Evolutionary conservation across 2,797 vertebrate species (phyloP).

Genomic region (Sebastes baramenuke): DNA sequence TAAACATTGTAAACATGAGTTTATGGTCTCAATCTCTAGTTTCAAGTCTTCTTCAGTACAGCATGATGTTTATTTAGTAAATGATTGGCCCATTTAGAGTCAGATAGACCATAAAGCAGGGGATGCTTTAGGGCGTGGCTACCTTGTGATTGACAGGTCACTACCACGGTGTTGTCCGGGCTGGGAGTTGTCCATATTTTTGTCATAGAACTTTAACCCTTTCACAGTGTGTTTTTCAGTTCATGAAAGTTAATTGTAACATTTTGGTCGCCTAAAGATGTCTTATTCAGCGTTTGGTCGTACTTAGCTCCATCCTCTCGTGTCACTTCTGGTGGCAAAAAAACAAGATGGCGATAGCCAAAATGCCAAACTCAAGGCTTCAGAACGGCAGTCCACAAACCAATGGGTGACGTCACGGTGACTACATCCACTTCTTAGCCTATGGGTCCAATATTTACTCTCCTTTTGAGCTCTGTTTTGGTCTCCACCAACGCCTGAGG

Average conservation of each 20-base stretch:
- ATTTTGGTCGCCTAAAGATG: not conserved
- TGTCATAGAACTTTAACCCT: no score
- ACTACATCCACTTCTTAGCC: not conserved
- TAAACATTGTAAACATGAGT: no score
- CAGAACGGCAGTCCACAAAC: not conserved
- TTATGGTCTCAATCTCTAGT: no score
- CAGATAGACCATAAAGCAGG: fast-evolving
- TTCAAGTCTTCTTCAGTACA: no score
- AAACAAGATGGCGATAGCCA: not conserved
- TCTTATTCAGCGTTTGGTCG: not conserved
- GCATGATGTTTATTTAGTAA: no score
- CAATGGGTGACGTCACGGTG: not conserved
- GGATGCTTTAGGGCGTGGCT: no score
- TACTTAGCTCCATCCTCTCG: not conserved
- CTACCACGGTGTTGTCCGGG: fast-evolving
- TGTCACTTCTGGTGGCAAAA: not conserved
- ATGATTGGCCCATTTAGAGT: no score
- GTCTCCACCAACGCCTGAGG: not conserved
- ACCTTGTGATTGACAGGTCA: no score
- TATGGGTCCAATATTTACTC: not conserved
- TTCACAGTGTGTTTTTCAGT: not conserved
- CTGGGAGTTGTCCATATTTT: no score
- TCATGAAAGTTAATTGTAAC: not conserved
- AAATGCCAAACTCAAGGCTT: not conserved
- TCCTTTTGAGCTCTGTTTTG: not conserved